Percentiles rank a stretch among this genome's conserved stretches.
Evolutionary conservation across 2,888 invertebrate genomes (phyloP).

Genomic region (Zygogramma bicolorata): DNA sequence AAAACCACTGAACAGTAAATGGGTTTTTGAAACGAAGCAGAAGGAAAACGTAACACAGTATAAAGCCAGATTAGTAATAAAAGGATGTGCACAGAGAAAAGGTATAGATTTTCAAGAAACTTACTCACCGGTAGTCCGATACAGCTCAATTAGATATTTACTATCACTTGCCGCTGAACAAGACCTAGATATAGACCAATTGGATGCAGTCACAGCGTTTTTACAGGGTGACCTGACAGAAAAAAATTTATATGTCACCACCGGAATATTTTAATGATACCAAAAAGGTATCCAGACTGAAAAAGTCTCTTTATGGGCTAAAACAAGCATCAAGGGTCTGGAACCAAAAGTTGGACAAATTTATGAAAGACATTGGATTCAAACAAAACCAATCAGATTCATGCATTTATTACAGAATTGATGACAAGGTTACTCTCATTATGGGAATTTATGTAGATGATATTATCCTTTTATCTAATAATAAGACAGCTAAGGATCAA

Average conservation of each 20-base stretch:
- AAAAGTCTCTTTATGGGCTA: conserved; percentile 49
- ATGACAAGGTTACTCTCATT: neutral
- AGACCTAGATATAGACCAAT: too few relatives aligned
- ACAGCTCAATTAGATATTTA: too few relatives aligned
- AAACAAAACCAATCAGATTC: neutral
- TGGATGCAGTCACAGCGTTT: conserved; percentile 54
- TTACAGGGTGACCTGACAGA: conserved; percentile 52
- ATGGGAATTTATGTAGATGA: conserved; percentile 19
- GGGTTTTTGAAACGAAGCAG: neutral
- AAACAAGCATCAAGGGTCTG: too few relatives aligned
- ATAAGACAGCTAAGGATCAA: too few relatives aligned
- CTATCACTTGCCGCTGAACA: too few relatives aligned
- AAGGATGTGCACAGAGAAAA: too few relatives aligned
- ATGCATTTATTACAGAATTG: conserved; percentile 3
- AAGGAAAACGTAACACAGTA: neutral
- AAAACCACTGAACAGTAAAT: neutral
- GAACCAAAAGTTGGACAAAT: neutral
- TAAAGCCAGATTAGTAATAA: neutral
- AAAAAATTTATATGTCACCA: conserved; percentile 49
- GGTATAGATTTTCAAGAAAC: too few relatives aligned
- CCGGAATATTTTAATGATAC: too few relatives aligned
- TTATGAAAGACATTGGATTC: neutral
- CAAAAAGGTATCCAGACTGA: conserved; percentile 40
- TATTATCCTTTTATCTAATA: conserved; percentile 9
- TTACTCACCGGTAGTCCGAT: too few relatives aligned